Conservation (phyloP, 2,113 vertebrate genomes). For the Regulus satrapa region DNA sequence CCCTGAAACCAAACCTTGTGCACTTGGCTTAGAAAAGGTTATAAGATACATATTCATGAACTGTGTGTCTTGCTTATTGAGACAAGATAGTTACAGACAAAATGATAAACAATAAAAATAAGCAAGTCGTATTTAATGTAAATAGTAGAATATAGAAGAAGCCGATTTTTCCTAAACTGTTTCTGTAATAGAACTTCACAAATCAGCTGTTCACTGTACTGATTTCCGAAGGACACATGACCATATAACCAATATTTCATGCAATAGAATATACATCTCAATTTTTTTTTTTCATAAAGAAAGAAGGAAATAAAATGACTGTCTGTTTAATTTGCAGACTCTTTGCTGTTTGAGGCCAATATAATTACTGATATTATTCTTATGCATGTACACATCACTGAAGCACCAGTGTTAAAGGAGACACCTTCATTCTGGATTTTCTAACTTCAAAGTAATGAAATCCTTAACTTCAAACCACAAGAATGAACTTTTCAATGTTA, state of each 20-base stretch:
- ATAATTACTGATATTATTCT: constrained; percentile 21
- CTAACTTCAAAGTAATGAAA: constrained; percentile 53
- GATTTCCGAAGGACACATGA: not conserved
- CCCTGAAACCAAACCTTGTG: not conserved
- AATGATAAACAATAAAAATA: not conserved
- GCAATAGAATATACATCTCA: not conserved
- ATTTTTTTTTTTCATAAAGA: not conserved
- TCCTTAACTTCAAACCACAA: constrained; percentile 40
- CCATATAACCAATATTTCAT: not conserved
- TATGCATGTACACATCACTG: not conserved
- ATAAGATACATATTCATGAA: not conserved
- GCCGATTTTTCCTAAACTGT: not conserved
- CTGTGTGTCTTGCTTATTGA: not conserved
- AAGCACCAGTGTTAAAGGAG: constrained; percentile 22
- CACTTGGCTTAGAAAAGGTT: not conserved
- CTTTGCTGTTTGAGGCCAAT: constrained; percentile 5
- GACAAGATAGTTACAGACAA: not conserved
- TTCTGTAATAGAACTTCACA: not conserved
- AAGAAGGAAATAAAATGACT: constrained; percentile 1
- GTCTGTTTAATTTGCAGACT: not conserved
- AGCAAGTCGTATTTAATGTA: not conserved
- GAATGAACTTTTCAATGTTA: constrained; percentile 48
- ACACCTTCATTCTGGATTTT: constrained; percentile 27
- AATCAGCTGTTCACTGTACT: not conserved
- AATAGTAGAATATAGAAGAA: not conserved